Conservation (phyloP, 1,140 invertebrate species). For the Trichogramma pretiosum region DNA sequence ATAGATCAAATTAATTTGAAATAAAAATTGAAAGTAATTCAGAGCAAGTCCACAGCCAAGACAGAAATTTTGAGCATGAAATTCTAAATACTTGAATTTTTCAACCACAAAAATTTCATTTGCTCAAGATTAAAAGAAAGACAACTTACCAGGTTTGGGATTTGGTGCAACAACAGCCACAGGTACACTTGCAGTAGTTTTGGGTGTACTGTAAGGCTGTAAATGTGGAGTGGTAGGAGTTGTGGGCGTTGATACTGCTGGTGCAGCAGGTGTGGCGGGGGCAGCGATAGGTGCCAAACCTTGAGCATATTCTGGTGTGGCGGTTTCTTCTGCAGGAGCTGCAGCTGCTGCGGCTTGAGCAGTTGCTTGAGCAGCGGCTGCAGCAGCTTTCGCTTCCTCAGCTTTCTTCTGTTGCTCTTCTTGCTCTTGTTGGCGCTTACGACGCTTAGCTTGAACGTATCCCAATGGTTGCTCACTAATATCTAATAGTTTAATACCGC, state of each 20-base stretch:
- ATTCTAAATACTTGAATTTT: slow-evolving; percentile 4
- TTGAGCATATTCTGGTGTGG: slow-evolving; percentile 67
- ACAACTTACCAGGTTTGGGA: slow-evolving; percentile 31
- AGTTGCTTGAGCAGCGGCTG: slow-evolving; percentile 40
- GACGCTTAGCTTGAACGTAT: slow-evolving; percentile 53
- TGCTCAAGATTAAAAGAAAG: not conserved
- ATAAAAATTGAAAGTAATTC: slow-evolving; percentile 13
- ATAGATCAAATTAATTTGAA: slow-evolving; percentile 27
- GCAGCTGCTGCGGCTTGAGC: slow-evolving; percentile 43
- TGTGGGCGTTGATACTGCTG: slow-evolving; percentile 24
- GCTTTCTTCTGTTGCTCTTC: slow-evolving; percentile 69
- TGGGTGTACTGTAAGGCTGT: slow-evolving; percentile 14
- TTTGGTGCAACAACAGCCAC: slow-evolving; percentile 23
- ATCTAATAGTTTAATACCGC: slow-evolving; percentile 86
- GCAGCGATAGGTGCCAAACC: slow-evolving; percentile 52
- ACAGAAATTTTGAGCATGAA: slow-evolving; percentile 1
- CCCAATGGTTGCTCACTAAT: slow-evolving; percentile 84
- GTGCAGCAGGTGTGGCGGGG: slow-evolving; percentile 39
- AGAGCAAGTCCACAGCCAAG: too few species aligned
- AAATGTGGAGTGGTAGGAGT: not conserved
- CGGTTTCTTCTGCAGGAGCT: slow-evolving; percentile 42
- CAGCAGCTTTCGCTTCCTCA: slow-evolving; percentile 49
- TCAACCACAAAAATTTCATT: slow-evolving; percentile 7
- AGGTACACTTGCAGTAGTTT: slow-evolving; percentile 7
- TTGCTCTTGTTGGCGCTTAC: slow-evolving; percentile 57